Percentiles rank a stretch among this genome's conserved stretches.
Conservation (phyloP, 2,888 invertebrate genomes). For the Hesperia comma region DNA sequence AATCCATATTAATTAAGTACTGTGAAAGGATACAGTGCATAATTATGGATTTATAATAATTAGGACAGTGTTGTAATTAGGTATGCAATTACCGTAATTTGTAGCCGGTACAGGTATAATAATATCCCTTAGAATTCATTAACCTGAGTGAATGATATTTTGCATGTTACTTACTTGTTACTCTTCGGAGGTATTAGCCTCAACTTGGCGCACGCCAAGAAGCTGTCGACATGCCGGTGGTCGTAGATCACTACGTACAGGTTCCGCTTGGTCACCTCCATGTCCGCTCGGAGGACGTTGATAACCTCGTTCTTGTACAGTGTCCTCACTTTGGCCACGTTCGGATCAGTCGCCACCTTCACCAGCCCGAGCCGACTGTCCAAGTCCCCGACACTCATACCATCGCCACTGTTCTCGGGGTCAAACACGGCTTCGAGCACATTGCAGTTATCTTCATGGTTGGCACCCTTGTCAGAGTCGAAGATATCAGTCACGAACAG, state of each 20-base stretch:
- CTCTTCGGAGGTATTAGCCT: slow-evolving; percentile 86
- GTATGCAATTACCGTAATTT: not conserved
- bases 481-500: slow-evolving; percentile 95
- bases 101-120: too few relatives aligned
- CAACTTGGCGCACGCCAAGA: slow-evolving; percentile 93
- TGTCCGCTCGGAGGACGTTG: slow-evolving; percentile 88
- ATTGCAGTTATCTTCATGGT: slow-evolving; percentile 91
- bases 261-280: slow-evolving; percentile 89
- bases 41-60: not conserved
- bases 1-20: too few relatives aligned
- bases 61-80: not conserved
- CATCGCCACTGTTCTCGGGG: slow-evolving; percentile 88
- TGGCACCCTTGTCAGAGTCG: slow-evolving; percentile 85
- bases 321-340: slow-evolving; percentile 79
- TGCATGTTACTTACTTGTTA: slow-evolving; percentile 86
- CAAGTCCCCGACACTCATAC: slow-evolving; percentile 90
- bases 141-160: too few relatives aligned
- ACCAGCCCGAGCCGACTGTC: slow-evolving; percentile 90
- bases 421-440: slow-evolving; percentile 93
- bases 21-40: too few relatives aligned
- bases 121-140: too few relatives aligned
- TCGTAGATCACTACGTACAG: slow-evolving; percentile 93
- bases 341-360: slow-evolving; percentile 87
- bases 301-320: slow-evolving; percentile 89
- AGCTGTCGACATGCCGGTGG: slow-evolving; percentile 88